Evolutionary conservation across 2,797 vertebrate species (phyloP), one percentile per base, ranked within the genome.

Genomic region (Crocidura indochinensis): DNA sequence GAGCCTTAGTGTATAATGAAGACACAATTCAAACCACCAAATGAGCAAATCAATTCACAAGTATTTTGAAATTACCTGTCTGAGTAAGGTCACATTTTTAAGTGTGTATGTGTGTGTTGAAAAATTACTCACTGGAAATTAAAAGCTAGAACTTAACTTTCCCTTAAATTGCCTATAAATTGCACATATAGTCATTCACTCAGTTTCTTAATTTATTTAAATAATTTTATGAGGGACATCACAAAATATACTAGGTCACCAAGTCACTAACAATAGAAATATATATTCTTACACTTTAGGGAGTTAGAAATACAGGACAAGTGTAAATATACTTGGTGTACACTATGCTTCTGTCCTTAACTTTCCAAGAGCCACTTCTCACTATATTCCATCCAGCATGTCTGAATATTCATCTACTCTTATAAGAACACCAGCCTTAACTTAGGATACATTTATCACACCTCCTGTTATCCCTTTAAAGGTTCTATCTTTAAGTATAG

Each of bases 1-100:
- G 79, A 84, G 17, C 84, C 65, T 49, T 17, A n/a, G 19, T 87
- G 44, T 87, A 85, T 68, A 90, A 67, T 83, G 83, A 91, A 92
- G 38, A 77, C 27, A 88, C n/a, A 94, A 64, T 27, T 67, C 64
- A 86, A 90, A 56, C 24, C 31, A 72, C 29, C 15, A 85, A 91
- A 83, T 62, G 27, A 38, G 38, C 38, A 38, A 38, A 38, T 38
- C 38, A 38, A 38, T 38, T 38, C 38, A 38, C 38, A 38, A 38
- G 38, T 38, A 38, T 38, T 38, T 38, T 38, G 38, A 38, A 38
- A 38, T 38, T 38, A 38, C 38, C 38, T 38, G 38, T 38, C 38
- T 38, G 38, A 38, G 38, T 38, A 38, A 38, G 38, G 38, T 38
- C 38, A 38, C 38, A 38, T 38, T 38, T 38, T 38, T 38, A 38